These are phyloP conservation scores for Nannobrachium achirus DNA, from an alignment of 2,113 vertebrate genomes.

Conservation along the genomic window DNA sequence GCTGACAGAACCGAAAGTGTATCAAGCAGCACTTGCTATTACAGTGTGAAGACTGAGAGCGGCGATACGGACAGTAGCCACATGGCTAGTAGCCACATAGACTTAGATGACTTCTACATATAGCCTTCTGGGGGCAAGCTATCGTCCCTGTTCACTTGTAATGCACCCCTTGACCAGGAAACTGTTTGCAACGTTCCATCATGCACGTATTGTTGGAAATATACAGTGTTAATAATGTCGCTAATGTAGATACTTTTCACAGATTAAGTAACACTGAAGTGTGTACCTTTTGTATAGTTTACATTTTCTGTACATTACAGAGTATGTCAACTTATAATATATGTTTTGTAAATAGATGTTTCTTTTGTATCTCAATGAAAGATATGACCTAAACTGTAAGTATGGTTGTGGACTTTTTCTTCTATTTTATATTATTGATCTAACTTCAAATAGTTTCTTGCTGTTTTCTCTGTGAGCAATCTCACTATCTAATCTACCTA, in stretches of 20 bases:
- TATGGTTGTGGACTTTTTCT: neutral
- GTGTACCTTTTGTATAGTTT: slow-evolving; percentile 46
- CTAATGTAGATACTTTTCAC: slow-evolving; percentile 2
- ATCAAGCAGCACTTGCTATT: neutral
- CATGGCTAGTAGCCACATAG: slow-evolving; percentile 4
- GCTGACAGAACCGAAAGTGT: slow-evolving; percentile 2
- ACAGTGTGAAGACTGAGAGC: neutral
- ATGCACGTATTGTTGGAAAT: slow-evolving; percentile 35
- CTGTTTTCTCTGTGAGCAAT: neutral
- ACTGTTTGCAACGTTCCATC: slow-evolving; percentile 38
- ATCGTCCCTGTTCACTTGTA: neutral
- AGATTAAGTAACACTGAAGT: slow-evolving; percentile 14
- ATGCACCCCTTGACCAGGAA: slow-evolving; percentile 11
- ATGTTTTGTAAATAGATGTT: slow-evolving; percentile 46
- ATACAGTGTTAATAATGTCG: slow-evolving; percentile 30
- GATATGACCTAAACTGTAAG: slow-evolving; percentile 38
- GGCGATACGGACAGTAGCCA: slow-evolving; percentile 11
- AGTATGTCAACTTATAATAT: slow-evolving; percentile 23
- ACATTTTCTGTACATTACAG: slow-evolving; percentile 8
- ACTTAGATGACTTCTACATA: slow-evolving; percentile 14
- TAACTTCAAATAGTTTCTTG: neutral
- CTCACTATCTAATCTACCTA: neutral
- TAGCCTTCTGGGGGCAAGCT: slow-evolving; percentile 14
- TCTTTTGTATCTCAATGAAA: slow-evolving; percentile 58
- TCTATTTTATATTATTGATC: neutral